Base-by-base conservation (phyloP, 1,140 invertebrate species). In the Drosophila bifasciata region DNA sequence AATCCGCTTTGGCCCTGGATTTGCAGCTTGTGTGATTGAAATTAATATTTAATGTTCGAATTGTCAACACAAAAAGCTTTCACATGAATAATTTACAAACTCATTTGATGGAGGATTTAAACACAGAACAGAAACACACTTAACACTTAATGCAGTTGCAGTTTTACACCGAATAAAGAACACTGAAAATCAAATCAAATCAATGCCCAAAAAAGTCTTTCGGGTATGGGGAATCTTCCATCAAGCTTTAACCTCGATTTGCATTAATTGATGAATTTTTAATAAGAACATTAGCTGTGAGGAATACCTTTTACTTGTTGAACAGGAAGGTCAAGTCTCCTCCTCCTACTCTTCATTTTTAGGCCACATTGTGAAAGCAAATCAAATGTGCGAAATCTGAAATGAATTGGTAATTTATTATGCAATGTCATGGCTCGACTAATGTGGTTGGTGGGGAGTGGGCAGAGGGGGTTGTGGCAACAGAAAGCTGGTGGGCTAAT, bases 331-430 rank as follows among this genome's bases (percentile, higher is more conserved):
- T 28, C 17, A 32, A 15, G 5, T 3, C 21, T 16, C 9, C 53
- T 40, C 21, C 61, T 45, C 41, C 32, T 48, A 61, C 61, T 41
- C 4, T 3, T 41, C 9, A n/a, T 46, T 55, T 46, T n/a, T 13
- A 9, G 15, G 21, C 32, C 32, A 13, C 32, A 11, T 9, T 13
- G 62, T 55, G 66, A 68, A 69, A 69, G 66, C 66, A 68, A 16
- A 46, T 69, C 66, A 48, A 69, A 69, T 68, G 63, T 68, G 70
- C 75, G 39, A 73, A 84, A 83, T 71, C 71, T 49, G 59, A 70
- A 84, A 84, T 84, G 79, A 85, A 85, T 84, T 71, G 76, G 80
- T 85, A 84, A 84, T 84, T 84, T 85, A 84, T 84, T 85, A 85
- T 84, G 80, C 79, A 78, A 48, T 53, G 79, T 84, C 79, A 84